Conservation (phyloP, 2,888 invertebrate genomes). For the Cerastoderma edule region DNA sequence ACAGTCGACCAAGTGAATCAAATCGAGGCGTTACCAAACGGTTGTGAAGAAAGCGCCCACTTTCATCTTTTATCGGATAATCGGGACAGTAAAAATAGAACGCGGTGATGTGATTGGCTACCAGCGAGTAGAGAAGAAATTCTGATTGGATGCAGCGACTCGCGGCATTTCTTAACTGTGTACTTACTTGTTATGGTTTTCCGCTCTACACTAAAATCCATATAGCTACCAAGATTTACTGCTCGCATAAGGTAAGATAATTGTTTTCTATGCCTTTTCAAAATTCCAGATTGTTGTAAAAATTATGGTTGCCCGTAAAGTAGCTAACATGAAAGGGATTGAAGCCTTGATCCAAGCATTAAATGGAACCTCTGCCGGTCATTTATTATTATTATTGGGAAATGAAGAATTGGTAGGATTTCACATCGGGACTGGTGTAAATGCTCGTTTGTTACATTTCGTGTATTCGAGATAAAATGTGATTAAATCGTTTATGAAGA, state of each 20-base stretch:
- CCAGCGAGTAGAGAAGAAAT: not conserved
- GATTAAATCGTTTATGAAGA: constrained; percentile 24
- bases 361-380: constrained; percentile 29
- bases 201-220: constrained; percentile 26
- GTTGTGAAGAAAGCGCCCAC: not conserved
- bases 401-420: constrained; percentile 23
- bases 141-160: not conserved
- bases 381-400: constrained; percentile 37
- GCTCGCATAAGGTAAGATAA: constrained; percentile 55
- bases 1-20: too few relatives aligned
- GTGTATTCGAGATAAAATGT: constrained; percentile 23
- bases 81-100: constrained; percentile 19
- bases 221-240: constrained; percentile 53
- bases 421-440: constrained; percentile 11
- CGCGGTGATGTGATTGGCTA: constrained; percentile 19
- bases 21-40: constrained; percentile 9
- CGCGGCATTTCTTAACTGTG: constrained; percentile 6
- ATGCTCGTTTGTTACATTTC: constrained; percentile 19
- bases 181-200: constrained; percentile 16
- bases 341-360: constrained; percentile 29
- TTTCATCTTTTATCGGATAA: constrained; percentile 19
- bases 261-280: constrained; percentile 60
- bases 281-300: constrained; percentile 59
- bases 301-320: constrained; percentile 57
- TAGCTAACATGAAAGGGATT: constrained; percentile 41